Evolutionary conservation across 2,888 invertebrate species (phyloP), one percentile per base, ranked within the genome.

Genomic region (Xiphydria camelus): DNA sequence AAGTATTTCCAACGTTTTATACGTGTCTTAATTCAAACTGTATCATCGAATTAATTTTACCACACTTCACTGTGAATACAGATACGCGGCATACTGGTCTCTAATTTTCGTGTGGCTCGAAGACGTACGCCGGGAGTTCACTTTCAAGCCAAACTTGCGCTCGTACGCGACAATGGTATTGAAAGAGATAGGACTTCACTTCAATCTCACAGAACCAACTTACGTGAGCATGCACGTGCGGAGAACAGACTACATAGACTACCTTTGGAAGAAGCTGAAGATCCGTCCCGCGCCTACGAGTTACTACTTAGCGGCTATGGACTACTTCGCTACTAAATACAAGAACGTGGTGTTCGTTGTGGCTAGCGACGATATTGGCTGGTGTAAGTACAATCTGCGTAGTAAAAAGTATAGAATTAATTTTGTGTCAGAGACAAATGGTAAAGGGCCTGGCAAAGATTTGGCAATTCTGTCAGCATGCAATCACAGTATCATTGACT

Each of bases 191-290:
- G 65, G 70, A 3, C 50, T 59, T 29, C 60, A 64, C 29, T 64
- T 62, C 47, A 66, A 68, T 36, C 44, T 70, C 15, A 55, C 56
- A 6, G 62, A 68, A 26, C 62, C 71, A 29, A 75, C 75, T 9
- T 82, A 77, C 54, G 77, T 82, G 10, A 81, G 81, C 35, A 75
- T 83, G 26, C 83, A 83, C 53, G 79, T 82, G 4, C 68, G 82
- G 35, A 71, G 82, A 42, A 82, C 82, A 1, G 83, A 83, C 64
- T 83, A 82, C 61, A 73, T 79, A 21, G 76, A 77, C 42, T 82
- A 81, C 61, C 66, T 83, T 15, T 79, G 79, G 77, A 73, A 78
- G 44, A 81, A 80, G 53, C 68, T 79, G 39, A 73, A 76, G 26
- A 73, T 73, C 4, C 63, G 67, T 26, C 70, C 76, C 2, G 76